These are phyloP conservation scores for Phortica okadai DNA, from an alignment of 2,888 invertebrate genomes.

Conservation along the genomic window DNA sequence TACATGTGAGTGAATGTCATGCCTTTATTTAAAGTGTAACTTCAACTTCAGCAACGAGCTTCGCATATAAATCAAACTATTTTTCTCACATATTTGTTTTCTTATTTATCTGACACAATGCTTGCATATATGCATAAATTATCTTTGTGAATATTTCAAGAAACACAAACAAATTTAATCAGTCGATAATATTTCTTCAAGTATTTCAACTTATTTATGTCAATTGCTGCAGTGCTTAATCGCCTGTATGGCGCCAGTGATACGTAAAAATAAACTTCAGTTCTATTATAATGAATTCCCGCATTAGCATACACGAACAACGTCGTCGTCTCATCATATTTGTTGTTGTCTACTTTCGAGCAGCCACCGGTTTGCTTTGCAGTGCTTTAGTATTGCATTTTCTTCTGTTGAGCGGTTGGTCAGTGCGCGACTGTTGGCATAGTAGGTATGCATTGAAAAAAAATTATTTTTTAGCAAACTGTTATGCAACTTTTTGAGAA, in stretches of 20 bases:
- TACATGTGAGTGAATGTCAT: neutral
- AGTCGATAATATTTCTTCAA: neutral
- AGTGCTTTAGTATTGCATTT: too few species aligned
- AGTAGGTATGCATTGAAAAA: too few species aligned
- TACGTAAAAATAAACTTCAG: constrained; percentile 36
- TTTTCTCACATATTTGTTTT: neutral
- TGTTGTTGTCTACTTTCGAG: neutral
- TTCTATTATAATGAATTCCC: constrained; percentile 64
- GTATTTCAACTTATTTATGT: constrained; percentile 59
- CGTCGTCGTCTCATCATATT: neutral
- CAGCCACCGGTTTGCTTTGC: neutral
- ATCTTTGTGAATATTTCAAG: neutral
- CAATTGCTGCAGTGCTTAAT: constrained; percentile 70
- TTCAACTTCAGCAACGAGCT: neutral
- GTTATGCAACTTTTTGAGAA: too few species aligned
- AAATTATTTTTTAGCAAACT: too few species aligned
- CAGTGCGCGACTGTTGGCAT: too few species aligned
- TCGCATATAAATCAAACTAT: constrained; percentile 30
- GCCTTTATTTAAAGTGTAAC: neutral
- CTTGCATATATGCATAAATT: constrained; percentile 1
- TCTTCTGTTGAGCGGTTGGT: too few species aligned
- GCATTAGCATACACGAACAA: constrained; percentile 59
- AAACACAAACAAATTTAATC: neutral
- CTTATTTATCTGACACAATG: neutral
- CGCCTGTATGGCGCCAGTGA: constrained; percentile 69